These are phyloP conservation scores for Pseudoatta argentina DNA, from an alignment of 1,140 invertebrate species.

Conservation along the genomic window DNA sequence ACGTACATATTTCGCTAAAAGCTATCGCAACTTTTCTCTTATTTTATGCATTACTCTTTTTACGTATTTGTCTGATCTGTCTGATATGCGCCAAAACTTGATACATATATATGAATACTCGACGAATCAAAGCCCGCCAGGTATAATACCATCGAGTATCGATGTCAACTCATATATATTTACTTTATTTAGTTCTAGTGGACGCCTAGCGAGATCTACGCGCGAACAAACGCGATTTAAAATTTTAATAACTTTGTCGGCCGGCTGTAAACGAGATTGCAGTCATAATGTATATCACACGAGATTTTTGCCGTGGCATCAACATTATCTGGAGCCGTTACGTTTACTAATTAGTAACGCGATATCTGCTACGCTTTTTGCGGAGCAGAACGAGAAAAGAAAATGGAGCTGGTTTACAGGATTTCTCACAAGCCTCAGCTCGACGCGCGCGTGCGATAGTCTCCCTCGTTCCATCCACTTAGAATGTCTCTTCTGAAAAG, in stretches of 20 bases:
- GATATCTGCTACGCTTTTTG: conserved; percentile 79
- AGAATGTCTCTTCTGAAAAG: conserved; percentile 1
- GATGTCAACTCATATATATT: conserved; percentile 16
- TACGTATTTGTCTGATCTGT: conserved; percentile 32
- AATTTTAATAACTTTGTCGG: conserved; percentile 58
- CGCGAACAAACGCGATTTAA: conserved; percentile 67
- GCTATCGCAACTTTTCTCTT: conserved; percentile 20
- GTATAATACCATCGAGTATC: conserved; percentile 19
- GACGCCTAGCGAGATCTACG: conserved; percentile 21
- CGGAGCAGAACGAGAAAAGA: conserved; percentile 79
- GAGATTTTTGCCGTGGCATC: conserved; percentile 73
- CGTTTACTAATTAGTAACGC: conserved; percentile 84
- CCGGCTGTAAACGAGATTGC: conserved; percentile 62
- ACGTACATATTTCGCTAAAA: conserved; percentile 42
- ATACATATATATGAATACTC: neutral
- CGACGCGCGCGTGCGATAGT: conserved; percentile 40
- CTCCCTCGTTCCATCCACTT: neutral
- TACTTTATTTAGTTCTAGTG: neutral
- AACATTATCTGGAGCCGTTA: conserved; percentile 78
- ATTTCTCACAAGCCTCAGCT: conserved; percentile 76
- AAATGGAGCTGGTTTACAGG: conserved; percentile 77
- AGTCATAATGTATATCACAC: conserved; percentile 68
- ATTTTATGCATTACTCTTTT: conserved; percentile 41
- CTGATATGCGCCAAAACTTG: conserved; percentile 10
- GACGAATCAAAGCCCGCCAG: neutral